A percentile compares a stretch with the other conserved stretches of the same genome.
Evolutionary conservation across 2,888 invertebrate species (phyloP).

Genomic region (Glyphotaelius pellucidus): DNA sequence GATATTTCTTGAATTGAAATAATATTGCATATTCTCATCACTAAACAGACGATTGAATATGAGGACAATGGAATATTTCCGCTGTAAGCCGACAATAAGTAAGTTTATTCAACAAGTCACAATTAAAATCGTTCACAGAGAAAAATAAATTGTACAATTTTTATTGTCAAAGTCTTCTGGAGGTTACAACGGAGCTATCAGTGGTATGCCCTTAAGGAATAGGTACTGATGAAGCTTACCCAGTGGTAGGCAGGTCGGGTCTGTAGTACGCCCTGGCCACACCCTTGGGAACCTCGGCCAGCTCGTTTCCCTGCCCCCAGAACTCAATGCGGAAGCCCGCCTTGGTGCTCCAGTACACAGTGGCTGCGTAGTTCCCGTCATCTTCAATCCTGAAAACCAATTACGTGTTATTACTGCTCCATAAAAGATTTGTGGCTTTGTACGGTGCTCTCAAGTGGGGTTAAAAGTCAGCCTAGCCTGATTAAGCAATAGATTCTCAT

Average conservation of each 20-base stretch:
- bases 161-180: neutral
- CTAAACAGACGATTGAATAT: neutral
- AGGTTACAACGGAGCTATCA: neutral
- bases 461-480: too few relatives aligned
- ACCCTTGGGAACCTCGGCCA: constrained; percentile 80
- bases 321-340: constrained; percentile 85
- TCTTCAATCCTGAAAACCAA: constrained; percentile 77
- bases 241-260: constrained; percentile 84
- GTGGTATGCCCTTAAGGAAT: neutral
- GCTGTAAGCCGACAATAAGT: neutral
- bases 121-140: neutral
- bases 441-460: neutral
- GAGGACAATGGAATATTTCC: neutral
- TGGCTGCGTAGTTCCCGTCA: constrained; percentile 85
- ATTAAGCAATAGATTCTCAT: too few relatives aligned
- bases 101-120: neutral
- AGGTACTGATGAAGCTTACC: constrained; percentile 74
- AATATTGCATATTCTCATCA: neutral
- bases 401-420: neutral
- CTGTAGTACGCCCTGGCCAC: constrained; percentile 87
- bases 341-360: constrained; percentile 83
- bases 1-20: neutral
- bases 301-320: constrained; percentile 87
- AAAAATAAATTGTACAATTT: neutral
- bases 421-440: neutral